Evolutionary conservation across 2,113 vertebrate species (phyloP).

Genomic region (Sander lucioperca): DNA sequence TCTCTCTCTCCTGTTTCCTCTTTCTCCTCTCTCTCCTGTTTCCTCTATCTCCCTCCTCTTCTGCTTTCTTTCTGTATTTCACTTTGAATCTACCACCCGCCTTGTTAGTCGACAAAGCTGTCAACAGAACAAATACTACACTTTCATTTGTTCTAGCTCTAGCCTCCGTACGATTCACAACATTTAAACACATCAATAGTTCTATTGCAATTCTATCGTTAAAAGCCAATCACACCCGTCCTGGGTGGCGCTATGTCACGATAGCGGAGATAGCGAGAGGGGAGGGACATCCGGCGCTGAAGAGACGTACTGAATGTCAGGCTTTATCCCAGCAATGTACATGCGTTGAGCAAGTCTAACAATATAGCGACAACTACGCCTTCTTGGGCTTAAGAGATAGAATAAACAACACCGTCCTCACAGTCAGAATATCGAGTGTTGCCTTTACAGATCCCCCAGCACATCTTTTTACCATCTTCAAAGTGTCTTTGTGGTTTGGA

Average conservation of each 20-base stretch:
- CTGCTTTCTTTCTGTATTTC: conserved; percentile 18
- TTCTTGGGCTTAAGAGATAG: neutral
- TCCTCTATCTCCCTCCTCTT: neutral
- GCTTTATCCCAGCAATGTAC: no score
- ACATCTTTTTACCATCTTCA: neutral
- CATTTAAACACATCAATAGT: neutral
- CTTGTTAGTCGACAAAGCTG: neutral
- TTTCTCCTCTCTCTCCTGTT: neutral
- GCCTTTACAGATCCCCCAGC: neutral
- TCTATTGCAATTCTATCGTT: neutral
- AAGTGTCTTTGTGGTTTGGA: neutral
- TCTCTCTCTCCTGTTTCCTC: conserved; percentile 2
- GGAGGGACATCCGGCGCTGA: no score
- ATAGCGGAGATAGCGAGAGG: no score
- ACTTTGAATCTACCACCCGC: conserved; percentile 1
- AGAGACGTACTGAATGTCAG: no score
- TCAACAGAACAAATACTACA: neutral
- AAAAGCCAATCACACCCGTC: neutral
- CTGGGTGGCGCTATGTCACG: no score
- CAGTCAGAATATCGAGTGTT: neutral
- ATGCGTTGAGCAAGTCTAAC: neutral
- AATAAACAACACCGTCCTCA: neutral
- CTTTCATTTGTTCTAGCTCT: neutral
- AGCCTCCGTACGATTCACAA: neutral
- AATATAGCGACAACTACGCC: neutral